Percentiles rank a stretch among this genome's conserved stretches.
phyloP scores from a whole-genome alignment of 2,888 invertebrate species.

The Melieria omissa region DNA sequence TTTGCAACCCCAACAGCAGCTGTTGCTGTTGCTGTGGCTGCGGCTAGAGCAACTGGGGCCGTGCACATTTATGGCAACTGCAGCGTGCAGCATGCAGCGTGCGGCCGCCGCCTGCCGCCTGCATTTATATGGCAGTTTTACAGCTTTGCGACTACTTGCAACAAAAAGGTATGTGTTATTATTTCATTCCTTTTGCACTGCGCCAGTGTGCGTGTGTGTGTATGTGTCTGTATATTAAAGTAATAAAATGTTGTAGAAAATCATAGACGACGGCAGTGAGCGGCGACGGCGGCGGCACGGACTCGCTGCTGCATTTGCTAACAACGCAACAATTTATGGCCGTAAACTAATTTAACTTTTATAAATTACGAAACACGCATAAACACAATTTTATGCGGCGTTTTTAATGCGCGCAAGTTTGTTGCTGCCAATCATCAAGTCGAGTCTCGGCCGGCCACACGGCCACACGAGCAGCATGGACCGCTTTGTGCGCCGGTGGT shows the following conservation, averaged over 20 bases:
- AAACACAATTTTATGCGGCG: conserved; percentile 46
- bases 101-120: conserved; percentile 9
- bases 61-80: conserved; percentile 30
- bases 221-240: conserved; percentile 12
- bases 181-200: conserved; percentile 3
- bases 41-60: conserved; percentile 14
- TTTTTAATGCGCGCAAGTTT: conserved; percentile 30
- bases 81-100: conserved; percentile 16
- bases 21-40: not conserved
- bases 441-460: conserved; percentile 11
- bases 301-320: conserved; percentile 26
- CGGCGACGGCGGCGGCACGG: not conserved
- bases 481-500: no score
- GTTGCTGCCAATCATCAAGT: conserved; percentile 17
- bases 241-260: conserved; percentile 12
- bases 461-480: conserved; percentile 8
- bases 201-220: no score
- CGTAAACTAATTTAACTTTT: conserved; percentile 49
- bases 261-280: no score
- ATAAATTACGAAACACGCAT: conserved; percentile 49
- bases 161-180: not conserved
- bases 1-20: not conserved
- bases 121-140: conserved; percentile 30
- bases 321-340: conserved; percentile 36
- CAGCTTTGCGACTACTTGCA: conserved; percentile 2